These are phyloP conservation scores for Orthosia gothica DNA, from an alignment of 2,888 invertebrate genomes.

Conservation along the genomic window DNA sequence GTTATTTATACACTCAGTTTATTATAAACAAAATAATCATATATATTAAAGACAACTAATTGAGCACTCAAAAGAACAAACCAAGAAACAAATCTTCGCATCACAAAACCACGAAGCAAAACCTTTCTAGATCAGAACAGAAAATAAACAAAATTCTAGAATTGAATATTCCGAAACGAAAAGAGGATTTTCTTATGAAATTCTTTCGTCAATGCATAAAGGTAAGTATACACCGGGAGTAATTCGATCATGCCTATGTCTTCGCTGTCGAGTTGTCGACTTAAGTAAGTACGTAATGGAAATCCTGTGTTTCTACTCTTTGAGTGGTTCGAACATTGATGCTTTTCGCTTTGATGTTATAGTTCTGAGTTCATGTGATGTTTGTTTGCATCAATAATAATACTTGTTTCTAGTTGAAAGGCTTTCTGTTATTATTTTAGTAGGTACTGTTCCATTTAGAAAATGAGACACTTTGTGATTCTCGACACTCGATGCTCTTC, in stretches of 20 bases:
- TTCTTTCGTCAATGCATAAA: constrained; percentile 44
- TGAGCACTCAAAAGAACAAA: not conserved
- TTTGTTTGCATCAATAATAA: constrained; percentile 40
- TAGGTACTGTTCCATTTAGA: not conserved
- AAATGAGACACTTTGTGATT: not conserved
- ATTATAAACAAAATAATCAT: not conserved
- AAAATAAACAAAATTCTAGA: constrained; percentile 23
- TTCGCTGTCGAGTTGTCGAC: constrained; percentile 86
- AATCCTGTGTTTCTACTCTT: constrained; percentile 83
- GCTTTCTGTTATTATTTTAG: constrained; percentile 1
- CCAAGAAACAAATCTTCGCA: not conserved
- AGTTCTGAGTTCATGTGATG: constrained; percentile 37
- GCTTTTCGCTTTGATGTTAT: constrained; percentile 62
- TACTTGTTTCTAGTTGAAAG: constrained; percentile 10
- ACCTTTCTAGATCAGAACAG: constrained; percentile 2
- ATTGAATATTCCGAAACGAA: constrained; percentile 39
- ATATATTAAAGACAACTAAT: not conserved
- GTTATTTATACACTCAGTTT: too few relatives aligned
- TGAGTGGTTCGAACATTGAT: constrained; percentile 75
- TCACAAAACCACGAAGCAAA: not conserved
- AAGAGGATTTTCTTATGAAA: constrained; percentile 41
- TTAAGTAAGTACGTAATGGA: constrained; percentile 87
- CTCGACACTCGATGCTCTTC: not conserved
- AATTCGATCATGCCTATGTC: constrained; percentile 85
- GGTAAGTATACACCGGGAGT: constrained; percentile 73